These are phyloP conservation scores for Poeciliopsis occidentalis DNA, from an alignment of 2,113 vertebrate genomes.

Conservation along the genomic window DNA sequence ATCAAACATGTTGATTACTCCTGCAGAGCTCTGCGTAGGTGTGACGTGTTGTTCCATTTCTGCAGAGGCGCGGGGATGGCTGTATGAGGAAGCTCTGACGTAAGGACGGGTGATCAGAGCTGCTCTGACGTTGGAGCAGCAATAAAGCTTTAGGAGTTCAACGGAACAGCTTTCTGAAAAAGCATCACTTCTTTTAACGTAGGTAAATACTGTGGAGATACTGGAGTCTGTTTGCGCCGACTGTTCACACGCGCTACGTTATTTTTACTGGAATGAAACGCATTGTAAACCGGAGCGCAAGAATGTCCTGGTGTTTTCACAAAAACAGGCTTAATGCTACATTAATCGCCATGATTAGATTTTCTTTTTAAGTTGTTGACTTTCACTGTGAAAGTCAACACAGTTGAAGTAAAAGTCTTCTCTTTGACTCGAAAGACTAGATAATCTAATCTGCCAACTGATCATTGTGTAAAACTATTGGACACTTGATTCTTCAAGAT, in stretches of 20 bases:
- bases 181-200: not conserved
- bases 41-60: not conserved
- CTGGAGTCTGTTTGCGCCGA: not conserved
- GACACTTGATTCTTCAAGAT: not conserved
- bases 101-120: not conserved
- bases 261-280: not conserved
- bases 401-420: not conserved
- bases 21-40: not conserved
- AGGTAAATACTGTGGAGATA: not conserved
- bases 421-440: not conserved
- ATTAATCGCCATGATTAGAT: not conserved
- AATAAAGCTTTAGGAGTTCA: not conserved
- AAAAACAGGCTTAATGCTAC: slow-evolving; percentile 31
- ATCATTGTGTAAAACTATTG: not conserved
- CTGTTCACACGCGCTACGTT: not conserved
- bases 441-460: not conserved
- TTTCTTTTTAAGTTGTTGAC: not conserved
- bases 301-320: slow-evolving; percentile 9
- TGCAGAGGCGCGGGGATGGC: not conserved
- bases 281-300: not conserved
- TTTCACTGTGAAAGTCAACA: too few species aligned
- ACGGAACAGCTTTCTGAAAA: not conserved
- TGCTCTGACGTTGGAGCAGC: not conserved
- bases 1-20: not conserved
- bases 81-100: not conserved